These are phyloP conservation scores for Tamias sibiricus DNA, from an alignment of 2,113 vertebrate species.

Conservation along the genomic window DNA sequence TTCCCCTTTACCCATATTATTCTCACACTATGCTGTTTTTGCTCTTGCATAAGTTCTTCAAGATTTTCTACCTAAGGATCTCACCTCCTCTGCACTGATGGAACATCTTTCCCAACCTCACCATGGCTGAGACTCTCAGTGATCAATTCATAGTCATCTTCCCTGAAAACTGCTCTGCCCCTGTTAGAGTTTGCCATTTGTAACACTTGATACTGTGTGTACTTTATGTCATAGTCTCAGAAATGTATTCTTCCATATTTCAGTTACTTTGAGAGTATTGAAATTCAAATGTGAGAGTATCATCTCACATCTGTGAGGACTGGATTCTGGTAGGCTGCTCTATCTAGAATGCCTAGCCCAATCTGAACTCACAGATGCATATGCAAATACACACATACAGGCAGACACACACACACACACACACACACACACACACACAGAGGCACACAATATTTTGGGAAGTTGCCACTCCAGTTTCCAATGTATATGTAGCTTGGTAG, in stretches of 20 bases:
- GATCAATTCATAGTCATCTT: background rate
- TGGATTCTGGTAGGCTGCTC: background rate
- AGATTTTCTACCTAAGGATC: background rate
- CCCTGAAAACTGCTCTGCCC: background rate
- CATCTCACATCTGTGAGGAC: too few relatives aligned
- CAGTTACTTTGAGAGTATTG: background rate
- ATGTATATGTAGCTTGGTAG: too few relatives aligned
- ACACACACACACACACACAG: too few relatives aligned
- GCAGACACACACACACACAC: too few relatives aligned
- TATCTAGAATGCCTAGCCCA: background rate
- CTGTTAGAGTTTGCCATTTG: too few relatives aligned
- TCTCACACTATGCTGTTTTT: background rate
- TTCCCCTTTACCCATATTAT: background rate
- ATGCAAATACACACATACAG: too few relatives aligned
- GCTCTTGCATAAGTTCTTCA: background rate
- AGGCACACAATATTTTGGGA: background rate
- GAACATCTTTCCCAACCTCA: background rate
- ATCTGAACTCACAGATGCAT: background rate
- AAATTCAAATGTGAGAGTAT: background rate
- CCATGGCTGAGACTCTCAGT: fast-evolving
- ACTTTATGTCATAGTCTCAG: background rate
- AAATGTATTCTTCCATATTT: background rate
- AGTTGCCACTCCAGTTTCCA: background rate
- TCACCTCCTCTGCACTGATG: background rate
- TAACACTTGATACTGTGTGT: background rate